phyloP scores from a whole-genome alignment of 2,888 invertebrate species.

The Luperina nickerlii region DNA sequence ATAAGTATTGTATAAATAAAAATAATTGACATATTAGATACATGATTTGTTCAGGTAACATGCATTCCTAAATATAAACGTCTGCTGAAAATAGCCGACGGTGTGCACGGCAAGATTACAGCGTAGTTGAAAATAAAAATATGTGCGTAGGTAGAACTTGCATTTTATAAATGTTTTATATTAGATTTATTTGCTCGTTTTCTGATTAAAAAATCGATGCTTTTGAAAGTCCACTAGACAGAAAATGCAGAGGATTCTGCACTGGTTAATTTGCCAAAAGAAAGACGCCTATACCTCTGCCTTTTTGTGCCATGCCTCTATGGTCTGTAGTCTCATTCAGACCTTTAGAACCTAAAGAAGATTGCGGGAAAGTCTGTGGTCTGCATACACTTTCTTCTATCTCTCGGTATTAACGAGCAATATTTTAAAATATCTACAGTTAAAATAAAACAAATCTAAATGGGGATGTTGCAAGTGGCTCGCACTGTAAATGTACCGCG shows the following conservation, averaged over 20 bases:
- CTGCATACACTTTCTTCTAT: background rate
- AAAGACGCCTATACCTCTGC: background rate
- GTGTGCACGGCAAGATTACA: background rate
- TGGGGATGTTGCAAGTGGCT: constrained; percentile 24
- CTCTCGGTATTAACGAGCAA: background rate
- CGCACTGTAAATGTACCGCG: constrained; percentile 18
- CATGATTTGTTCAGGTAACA: background rate
- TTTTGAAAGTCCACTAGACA: background rate
- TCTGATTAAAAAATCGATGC: background rate
- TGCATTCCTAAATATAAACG: background rate
- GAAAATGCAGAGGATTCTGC: background rate
- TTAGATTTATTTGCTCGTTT: background rate
- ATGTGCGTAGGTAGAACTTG: background rate
- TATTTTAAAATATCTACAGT: background rate
- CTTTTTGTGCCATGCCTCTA: background rate
- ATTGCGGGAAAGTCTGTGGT: too few relatives aligned
- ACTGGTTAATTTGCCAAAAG: too few relatives aligned
- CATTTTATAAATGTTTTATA: background rate
- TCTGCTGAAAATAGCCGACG: background rate
- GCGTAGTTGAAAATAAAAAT: background rate
- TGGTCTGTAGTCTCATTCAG: background rate
- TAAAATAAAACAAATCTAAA: constrained; percentile 16
- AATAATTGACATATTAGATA: background rate
- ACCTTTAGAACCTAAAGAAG: background rate
- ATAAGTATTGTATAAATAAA: background rate